These are phyloP conservation scores for Drosophila colorata DNA, from an alignment of 2,888 invertebrate genomes.

Conservation along the genomic window DNA sequence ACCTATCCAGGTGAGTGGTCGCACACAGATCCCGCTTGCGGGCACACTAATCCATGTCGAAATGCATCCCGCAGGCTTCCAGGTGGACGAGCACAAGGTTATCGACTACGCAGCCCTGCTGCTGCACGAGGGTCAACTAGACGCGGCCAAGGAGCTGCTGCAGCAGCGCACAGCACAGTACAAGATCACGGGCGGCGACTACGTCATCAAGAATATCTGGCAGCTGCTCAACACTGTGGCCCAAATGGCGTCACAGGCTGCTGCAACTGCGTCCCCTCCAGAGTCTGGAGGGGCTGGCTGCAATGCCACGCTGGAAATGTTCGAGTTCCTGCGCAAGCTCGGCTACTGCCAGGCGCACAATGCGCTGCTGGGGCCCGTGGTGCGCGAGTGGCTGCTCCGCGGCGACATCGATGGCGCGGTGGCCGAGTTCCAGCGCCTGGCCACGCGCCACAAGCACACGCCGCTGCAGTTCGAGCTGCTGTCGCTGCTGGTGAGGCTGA, in stretches of 20 bases:
- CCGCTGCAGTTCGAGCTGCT: conserved; percentile 89
- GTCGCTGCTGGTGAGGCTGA: conserved; percentile 82
- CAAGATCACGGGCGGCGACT: conserved; percentile 85
- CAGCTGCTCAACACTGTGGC: conserved; percentile 87
- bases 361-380: conserved; percentile 87
- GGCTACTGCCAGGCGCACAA: conserved; percentile 87
- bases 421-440: conserved; percentile 86
- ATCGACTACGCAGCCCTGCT: conserved; percentile 88
- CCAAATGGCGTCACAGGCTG: conserved; percentile 54
- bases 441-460: conserved; percentile 87
- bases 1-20: conserved; percentile 84
- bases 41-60: no score
- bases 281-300: conserved; percentile 58
- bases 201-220: conserved; percentile 88
- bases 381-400: conserved; percentile 87
- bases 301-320: conserved; percentile 86
- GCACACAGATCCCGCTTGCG: no score
- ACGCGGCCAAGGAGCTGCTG: conserved; percentile 85
- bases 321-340: conserved; percentile 86
- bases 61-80: conserved; percentile 85
- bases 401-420: conserved; percentile 86
- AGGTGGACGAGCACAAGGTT: conserved; percentile 89
- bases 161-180: conserved; percentile 85
- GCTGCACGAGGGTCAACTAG: conserved; percentile 83
- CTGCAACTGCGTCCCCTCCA: conserved; percentile 13